These are phyloP conservation scores for Neoniphon sammara DNA, from an alignment of 2,797 vertebrate species.

Conservation along the genomic window DNA sequence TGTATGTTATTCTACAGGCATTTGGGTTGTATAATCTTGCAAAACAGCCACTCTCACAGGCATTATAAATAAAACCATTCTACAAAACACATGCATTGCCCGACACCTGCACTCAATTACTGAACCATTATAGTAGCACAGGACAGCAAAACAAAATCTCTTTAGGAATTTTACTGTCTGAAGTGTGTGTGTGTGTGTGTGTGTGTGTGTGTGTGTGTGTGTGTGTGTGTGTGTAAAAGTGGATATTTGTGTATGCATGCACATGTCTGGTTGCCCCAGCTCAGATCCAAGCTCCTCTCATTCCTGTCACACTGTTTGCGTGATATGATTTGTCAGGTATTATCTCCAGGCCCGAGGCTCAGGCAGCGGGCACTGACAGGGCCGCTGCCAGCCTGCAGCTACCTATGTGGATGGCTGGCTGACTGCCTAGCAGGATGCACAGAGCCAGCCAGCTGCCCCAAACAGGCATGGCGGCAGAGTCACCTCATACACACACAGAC, in stretches of 20 bases:
- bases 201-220: slow-evolving; percentile 1
- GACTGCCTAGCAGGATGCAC: slow-evolving; percentile 41
- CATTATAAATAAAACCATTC: slow-evolving; percentile 16
- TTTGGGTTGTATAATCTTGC: slow-evolving; percentile 28
- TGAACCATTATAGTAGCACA: not conserved
- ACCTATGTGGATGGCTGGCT: slow-evolving; percentile 5
- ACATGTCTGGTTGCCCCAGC: slow-evolving; percentile 45
- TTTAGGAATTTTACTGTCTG: not conserved
- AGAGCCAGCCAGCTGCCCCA: slow-evolving; percentile 63
- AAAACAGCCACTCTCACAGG: slow-evolving; percentile 52
- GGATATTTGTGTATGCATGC: slow-evolving; percentile 21
- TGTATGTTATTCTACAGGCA: slow-evolving; percentile 28
- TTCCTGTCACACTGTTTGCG: slow-evolving; percentile 34
- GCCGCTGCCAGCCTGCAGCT: slow-evolving; percentile 41
- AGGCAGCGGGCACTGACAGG: slow-evolving; percentile 45
- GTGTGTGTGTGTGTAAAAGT: slow-evolving; percentile 2
- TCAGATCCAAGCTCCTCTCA: slow-evolving; percentile 43
- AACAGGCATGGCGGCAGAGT: slow-evolving; percentile 40
- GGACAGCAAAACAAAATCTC: not conserved
- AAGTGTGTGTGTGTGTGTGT: not conserved
- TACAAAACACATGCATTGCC: slow-evolving; percentile 60
- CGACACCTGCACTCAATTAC: slow-evolving; percentile 40
- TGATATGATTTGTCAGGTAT: slow-evolving; percentile 66
- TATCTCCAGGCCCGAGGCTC: slow-evolving; percentile 42
- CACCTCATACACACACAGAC: slow-evolving; percentile 40